Evolutionary conservation across 2,113 vertebrate species (phyloP), one percentile per base, ranked within the genome.

Genomic region (Penelope pileata): DNA sequence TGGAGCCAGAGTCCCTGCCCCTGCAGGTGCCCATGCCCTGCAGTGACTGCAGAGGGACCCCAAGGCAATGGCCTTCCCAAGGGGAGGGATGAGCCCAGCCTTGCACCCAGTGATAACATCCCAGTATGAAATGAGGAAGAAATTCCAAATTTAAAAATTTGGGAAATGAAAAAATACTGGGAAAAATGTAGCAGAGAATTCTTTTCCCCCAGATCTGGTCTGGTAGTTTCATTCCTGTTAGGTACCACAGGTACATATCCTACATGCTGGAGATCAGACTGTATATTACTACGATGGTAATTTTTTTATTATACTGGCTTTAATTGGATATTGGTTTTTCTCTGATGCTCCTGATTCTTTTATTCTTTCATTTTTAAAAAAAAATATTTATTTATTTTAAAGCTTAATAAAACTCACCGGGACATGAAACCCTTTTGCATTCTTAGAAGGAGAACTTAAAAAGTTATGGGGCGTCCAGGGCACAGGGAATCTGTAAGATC

Each of bases 161-260:
- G 53, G 36, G 32, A 43, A 54, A 43, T 26, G 5, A 78, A 77
- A 62, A 70, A 45, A 17, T 53, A 34, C 12, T 36, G 19, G 40
- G 30, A 32, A 63, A 78, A 78, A 83, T 22, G 43, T 23, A 82
- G 14, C 2, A 24, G 45, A 38, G 42, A 34, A n/a, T 42, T 58
- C 13, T 51, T 80, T 74, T 16, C 38, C 26, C 11, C 9, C 19
- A 81, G 5, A 32, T 36, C 67, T 47, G 40, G 45, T 54, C 27
- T 34, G 19, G 22, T 30, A 23, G n/a, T 86, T 88, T 67, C 7
- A n/a, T 62, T 80, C 69, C 43, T 32, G 13, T 32, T 26, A 29
- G 38, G 30, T 69, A 26, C n/a, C 12, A 22, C 5, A 6, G 26
- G 51, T 34, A 32, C 17, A 24, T 50, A 0, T 0, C 56, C 26